These are phyloP conservation scores for Notolabrus celidotus DNA, from an alignment of 2,797 vertebrate species.

Conservation along the genomic window DNA sequence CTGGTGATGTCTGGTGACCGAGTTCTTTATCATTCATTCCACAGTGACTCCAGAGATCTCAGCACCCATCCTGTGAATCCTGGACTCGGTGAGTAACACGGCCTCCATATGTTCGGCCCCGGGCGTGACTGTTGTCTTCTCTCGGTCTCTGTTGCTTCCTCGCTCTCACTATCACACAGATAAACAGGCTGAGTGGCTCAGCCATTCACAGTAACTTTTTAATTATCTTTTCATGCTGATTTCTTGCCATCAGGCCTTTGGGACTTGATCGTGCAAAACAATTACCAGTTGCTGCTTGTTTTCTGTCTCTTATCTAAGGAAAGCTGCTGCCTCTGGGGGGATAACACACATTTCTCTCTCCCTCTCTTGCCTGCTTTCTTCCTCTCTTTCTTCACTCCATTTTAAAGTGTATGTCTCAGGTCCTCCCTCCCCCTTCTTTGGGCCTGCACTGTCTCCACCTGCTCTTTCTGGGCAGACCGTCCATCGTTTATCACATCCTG, in stretches of 20 bases:
- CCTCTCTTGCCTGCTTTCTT: conserved; percentile 3
- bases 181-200: conserved; percentile 50
- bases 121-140: conserved; percentile 26
- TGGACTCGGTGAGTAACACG: too few relatives aligned
- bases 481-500: neutral
- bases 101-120: conserved; percentile 25
- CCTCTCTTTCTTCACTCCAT: neutral
- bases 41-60: too few relatives aligned
- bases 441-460: neutral
- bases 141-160: conserved; percentile 28
- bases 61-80: too few relatives aligned
- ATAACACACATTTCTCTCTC: conserved; percentile 36
- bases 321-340: conserved; percentile 58
- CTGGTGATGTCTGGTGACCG: too few relatives aligned
- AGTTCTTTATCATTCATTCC: too few relatives aligned
- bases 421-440: neutral
- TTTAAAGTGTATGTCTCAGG: neutral
- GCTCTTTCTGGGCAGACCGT: neutral
- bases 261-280: conserved; percentile 60
- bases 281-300: conserved; percentile 67
- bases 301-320: conserved; percentile 56
- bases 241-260: conserved; percentile 63
- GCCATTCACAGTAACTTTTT: conserved; percentile 66
- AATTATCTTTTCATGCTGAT: conserved; percentile 72
- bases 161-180: conserved; percentile 44